A percentile compares a stretch with the other conserved stretches of the same genome.
phyloP scores from a whole-genome alignment of 2,888 invertebrate genomes.

The Barypeithes pellucidus region DNA sequence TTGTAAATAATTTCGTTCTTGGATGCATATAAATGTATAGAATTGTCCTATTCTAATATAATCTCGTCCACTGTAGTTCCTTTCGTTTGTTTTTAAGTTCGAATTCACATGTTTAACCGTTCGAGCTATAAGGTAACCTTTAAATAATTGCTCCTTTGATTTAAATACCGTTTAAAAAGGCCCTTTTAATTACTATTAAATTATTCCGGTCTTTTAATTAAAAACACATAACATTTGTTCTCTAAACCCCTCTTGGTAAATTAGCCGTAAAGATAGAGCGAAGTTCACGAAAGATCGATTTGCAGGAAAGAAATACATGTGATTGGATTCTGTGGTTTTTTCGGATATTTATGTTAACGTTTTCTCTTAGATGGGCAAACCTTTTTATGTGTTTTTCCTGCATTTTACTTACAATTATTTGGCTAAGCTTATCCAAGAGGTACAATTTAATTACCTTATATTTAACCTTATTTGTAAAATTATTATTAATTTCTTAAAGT shows the following conservation, averaged over 20 bases:
- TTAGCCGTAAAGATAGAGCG: constrained; percentile 42
- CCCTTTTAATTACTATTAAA: constrained; percentile 60
- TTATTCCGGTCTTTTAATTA: constrained; percentile 62
- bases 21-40: no score
- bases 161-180: constrained; percentile 55
- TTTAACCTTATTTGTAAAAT: no score
- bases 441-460: background rate
- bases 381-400: background rate
- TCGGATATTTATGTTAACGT: constrained; percentile 22
- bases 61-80: constrained; percentile 8
- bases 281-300: constrained; percentile 20
- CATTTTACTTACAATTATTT: background rate
- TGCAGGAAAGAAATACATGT: constrained; percentile 25
- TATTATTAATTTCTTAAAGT: no score
- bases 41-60: background rate
- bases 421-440: background rate
- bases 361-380: constrained; percentile 15
- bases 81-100: constrained; percentile 30
- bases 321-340: constrained; percentile 27
- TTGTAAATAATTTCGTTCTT: no score
- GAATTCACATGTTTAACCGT: constrained; percentile 42
- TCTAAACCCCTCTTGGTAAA: constrained; percentile 22
- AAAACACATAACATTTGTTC: constrained; percentile 60
- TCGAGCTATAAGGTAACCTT: constrained; percentile 53
- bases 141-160: constrained; percentile 62